Percentiles rank a stretch among this genome's conserved stretches.
Conservation (phyloP, 2,113 vertebrate species). For the Myotis lucifugus region DNA sequence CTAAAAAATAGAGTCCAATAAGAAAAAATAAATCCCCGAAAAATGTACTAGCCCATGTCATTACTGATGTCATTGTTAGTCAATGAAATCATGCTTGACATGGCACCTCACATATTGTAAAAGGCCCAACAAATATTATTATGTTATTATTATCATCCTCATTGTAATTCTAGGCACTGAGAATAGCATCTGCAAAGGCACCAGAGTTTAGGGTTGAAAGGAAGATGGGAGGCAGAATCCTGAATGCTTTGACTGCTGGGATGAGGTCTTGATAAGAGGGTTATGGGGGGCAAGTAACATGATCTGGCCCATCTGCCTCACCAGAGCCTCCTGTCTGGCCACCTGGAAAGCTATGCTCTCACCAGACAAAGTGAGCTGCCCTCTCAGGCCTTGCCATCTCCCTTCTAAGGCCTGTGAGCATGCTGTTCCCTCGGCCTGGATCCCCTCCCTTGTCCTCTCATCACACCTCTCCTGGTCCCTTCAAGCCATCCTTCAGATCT, state of each 20-base stretch:
- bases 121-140: background rate
- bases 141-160: background rate
- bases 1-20: background rate
- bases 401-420: background rate
- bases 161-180: background rate
- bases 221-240: background rate
- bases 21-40: background rate
- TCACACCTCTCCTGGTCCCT: background rate
- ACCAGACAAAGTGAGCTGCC: background rate
- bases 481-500: background rate
- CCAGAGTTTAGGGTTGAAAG: background rate
- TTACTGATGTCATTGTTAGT: background rate
- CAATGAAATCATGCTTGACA: background rate
- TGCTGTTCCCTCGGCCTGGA: background rate
- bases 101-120: background rate
- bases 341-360: background rate
- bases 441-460: background rate
- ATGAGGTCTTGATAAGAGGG: background rate
- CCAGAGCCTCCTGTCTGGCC: background rate
- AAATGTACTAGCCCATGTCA: background rate
- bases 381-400: background rate
- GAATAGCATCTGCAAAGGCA: background rate
- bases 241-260: background rate
- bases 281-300: no score
- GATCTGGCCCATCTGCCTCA: background rate